Conservation (phyloP, 2,113 vertebrate species). For the Amblyornis subalaris region DNA sequence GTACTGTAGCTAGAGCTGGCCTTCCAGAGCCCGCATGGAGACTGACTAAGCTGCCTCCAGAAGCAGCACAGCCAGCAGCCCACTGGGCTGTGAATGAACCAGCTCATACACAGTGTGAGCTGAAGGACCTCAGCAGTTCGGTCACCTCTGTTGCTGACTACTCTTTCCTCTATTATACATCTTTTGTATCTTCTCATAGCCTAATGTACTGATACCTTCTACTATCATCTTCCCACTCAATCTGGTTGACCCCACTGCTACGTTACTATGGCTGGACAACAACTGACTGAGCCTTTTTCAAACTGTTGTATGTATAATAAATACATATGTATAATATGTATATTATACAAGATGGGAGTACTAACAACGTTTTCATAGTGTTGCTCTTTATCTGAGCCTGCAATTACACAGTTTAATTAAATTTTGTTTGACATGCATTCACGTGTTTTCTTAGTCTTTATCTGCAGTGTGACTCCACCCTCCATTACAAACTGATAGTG, state of each 20-base stretch:
- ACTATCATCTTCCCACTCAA: not conserved
- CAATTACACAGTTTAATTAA: not conserved
- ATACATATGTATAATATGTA: no score
- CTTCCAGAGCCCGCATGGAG: fast-evolving
- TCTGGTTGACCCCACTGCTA: not conserved
- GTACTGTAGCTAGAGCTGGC: not conserved
- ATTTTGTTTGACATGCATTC: not conserved
- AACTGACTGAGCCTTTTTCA: not conserved
- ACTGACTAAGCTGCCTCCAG: not conserved
- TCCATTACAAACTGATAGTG: not conserved
- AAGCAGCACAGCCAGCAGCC: not conserved
- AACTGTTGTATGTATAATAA: not conserved
- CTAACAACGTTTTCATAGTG: not conserved
- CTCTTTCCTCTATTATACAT: not conserved
- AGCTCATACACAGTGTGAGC: not conserved
- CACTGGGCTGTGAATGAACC: not conserved
- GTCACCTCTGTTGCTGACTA: not conserved
- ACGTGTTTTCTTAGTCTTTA: not conserved
- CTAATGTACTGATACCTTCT: not conserved
- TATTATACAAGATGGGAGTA: not conserved
- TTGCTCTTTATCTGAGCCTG: not conserved
- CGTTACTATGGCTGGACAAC: not conserved
- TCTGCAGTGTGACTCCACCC: not conserved
- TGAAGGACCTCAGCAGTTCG: fast-evolving
- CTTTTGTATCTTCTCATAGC: not conserved